Evolutionary conservation across 2,113 vertebrate genomes (phyloP), one percentile per base, ranked within the genome.

Genomic region (Rana temporaria): DNA sequence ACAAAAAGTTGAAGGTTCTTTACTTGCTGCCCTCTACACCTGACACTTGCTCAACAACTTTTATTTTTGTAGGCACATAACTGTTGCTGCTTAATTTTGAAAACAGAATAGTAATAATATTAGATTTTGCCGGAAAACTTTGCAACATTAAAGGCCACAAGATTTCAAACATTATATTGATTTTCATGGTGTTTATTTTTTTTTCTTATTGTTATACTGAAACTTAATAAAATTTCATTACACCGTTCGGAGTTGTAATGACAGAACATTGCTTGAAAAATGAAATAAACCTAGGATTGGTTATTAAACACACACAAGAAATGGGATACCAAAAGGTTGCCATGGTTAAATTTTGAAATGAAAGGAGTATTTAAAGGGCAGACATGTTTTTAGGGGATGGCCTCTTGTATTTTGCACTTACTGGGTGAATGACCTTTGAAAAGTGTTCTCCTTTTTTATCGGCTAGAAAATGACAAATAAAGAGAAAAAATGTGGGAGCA

Each of bases 171-270:
- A 89, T 88, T 85, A 59, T 88, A 92, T 92, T 52, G 89, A 91
- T 90, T 90, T 88, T 88, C 60, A 52, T 78, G 63, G 81, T 80
- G 67, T 84, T 91, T 89, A 90, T 87, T 90, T 87, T 88, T 87
- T 67, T 84, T 90, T 89, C 89, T 87, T 90, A 88, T 88, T 89
- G 86, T 92, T 90, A 88, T 90, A 89, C 87, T 90, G 88, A 88
- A 86, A 84, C 85, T 86, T 87, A 92, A 89, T 94, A 89, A 91
- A 90, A 94, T 93, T 94, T 92, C 89, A 93, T 89, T 92, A 89
- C 85, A 85, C 91, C 89, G 91, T 78, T 84, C 89, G 89, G 91
- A 93, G 91, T 89, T 87, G 91, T 94, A 93, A 91, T 91, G 91
- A 90, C 79, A 86, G 84, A 88, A 88, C 14, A 85, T 85, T 90